Evolutionary conservation across 2,888 invertebrate genomes (phyloP), one percentile per base, ranked within the genome.

Genomic region (Catocala nupta): DNA sequence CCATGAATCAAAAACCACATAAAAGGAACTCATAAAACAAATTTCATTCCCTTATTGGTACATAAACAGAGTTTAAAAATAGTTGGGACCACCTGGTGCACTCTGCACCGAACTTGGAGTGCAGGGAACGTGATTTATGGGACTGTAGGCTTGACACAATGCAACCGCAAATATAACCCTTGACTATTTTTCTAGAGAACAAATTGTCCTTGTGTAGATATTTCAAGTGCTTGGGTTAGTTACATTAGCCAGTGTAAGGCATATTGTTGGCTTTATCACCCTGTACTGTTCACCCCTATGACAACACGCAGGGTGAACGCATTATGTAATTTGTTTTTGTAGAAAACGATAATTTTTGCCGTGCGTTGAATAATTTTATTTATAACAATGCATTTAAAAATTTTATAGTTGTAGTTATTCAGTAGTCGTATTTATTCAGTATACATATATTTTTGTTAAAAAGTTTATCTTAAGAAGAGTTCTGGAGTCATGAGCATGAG

Each of bases 141-240:
- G 80, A 77, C 81, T 84, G 83, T 78, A 82, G 83, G 78, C 75
- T 81, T 77, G 68, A 88, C 84, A 91, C 90, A 92, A 90, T 90
- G 84, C 87, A 73, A 88, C 92, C 90, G 92, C 93, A 91, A 90
- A 88, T 85, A 89, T 90, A 92, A 91, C 93, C 90, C 92, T 92
- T 91, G 83, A 90, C 87, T 89, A 84, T 86, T 86, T 87, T 87
- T 85, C 85, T 86, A 86, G 80, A 75, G 82, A 83, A 85, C 87
- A 87, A 88, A 87, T 89, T 86, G 82, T 86, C 77, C 82, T 74
- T 68, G 61, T 73, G 75, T 63, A 71, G 70, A 78, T 78, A 81
- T 81, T 87, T 85, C 80, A 84, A 90, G 88, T 86, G 84, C 78
- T 65, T 60, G 58, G 64, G 62, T 76, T 63, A 71, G 70, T 71